Percentiles rank a stretch among this genome's conserved stretches.
phyloP scores from a whole-genome alignment of 2,797 vertebrate species.

The Sciurus vulgaris region DNA sequence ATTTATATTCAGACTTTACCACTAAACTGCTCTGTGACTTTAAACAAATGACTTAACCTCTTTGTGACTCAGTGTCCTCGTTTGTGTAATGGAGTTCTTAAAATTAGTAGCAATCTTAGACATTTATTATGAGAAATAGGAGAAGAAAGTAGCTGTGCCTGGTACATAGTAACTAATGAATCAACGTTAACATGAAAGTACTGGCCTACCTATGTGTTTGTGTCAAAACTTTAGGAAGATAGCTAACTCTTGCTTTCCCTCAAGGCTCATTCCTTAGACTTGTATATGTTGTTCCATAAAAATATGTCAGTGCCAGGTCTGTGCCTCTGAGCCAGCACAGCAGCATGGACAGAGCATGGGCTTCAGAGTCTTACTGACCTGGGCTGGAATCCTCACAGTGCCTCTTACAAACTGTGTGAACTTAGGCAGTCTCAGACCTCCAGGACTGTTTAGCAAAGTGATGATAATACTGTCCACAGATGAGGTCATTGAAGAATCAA shows the following conservation, averaged over 20 bases:
- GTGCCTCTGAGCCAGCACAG: background rate
- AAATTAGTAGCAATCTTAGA: background rate
- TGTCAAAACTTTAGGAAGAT: background rate
- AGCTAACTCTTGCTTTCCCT: background rate
- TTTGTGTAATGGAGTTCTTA: background rate
- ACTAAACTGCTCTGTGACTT: background rate
- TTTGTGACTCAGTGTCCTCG: background rate
- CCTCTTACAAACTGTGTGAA: background rate
- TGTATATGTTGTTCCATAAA: background rate
- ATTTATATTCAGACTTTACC: background rate
- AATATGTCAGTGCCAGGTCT: background rate
- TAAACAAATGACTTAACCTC: background rate
- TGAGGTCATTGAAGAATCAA: background rate
- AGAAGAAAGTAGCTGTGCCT: background rate
- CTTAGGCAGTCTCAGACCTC: background rate
- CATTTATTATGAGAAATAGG: constrained; percentile 1
- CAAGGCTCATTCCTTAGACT: background rate
- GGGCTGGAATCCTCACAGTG: background rate
- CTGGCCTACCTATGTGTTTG: background rate
- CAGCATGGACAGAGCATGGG: background rate
- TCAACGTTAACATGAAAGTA: background rate
- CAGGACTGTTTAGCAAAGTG: background rate
- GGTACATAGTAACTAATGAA: background rate
- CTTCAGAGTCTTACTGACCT: background rate
- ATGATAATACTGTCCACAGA: background rate